Conservation (phyloP, 2,888 invertebrate species). For the Oligia strigilis region DNA sequence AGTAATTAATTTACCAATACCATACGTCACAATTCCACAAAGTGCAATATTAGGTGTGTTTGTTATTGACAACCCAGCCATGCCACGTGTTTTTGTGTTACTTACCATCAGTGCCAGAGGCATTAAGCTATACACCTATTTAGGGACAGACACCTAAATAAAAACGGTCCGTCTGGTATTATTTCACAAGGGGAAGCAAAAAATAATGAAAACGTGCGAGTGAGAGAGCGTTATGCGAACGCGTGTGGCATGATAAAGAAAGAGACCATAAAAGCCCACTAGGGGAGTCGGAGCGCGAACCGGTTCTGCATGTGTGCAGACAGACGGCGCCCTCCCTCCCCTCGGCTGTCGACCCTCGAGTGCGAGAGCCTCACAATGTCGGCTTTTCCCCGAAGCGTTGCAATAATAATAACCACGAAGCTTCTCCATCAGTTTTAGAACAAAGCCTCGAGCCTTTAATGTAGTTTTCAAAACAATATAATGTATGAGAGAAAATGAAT, state of each 20-base stretch:
- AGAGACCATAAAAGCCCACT: conserved; percentile 82
- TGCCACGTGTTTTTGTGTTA: conserved; percentile 74
- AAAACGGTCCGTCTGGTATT: conserved; percentile 86
- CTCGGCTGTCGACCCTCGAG: conserved; percentile 87
- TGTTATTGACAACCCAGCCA: conserved; percentile 72
- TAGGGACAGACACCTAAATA: conserved; percentile 83
- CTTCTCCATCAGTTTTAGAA: conserved; percentile 55
- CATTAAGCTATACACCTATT: conserved; percentile 77
- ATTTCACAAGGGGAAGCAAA: conserved; percentile 89
- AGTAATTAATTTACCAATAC: conserved; percentile 22
- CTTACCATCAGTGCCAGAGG: conserved; percentile 76
- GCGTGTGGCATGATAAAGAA: conserved; percentile 85
- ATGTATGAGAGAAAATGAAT: conserved; percentile 17
- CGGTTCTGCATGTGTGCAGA: conserved; percentile 90
- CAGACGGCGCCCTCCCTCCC: conserved; percentile 86
- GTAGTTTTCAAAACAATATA: conserved; percentile 40
- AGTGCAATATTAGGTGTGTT: conserved; percentile 51
- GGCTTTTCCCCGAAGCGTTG: conserved; percentile 85
- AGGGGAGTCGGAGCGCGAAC: conserved; percentile 88
- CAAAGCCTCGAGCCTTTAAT: conserved; percentile 30
- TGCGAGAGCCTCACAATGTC: conserved; percentile 86
- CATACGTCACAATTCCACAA: conserved; percentile 29
- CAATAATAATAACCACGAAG: conserved; percentile 84
- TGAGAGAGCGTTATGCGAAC: conserved; percentile 83
- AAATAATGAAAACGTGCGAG: conserved; percentile 88